A percentile compares a stretch with the other conserved stretches of the same genome.
Evolutionary conservation across 2,888 invertebrate species (phyloP).

Genomic region (Tribolium freemani): DNA sequence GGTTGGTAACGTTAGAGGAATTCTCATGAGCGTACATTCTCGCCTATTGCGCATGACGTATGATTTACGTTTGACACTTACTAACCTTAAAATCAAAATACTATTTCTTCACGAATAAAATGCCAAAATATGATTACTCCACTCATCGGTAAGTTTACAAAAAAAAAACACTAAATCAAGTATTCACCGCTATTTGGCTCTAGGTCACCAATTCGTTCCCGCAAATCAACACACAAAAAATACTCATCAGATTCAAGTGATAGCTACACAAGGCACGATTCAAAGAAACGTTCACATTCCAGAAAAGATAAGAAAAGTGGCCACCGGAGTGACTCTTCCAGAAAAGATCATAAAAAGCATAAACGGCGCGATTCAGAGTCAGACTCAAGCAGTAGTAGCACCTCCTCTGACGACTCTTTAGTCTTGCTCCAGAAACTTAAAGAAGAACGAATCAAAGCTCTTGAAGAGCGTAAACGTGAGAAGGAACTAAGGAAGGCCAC

Average conservation of each 20-base stretch:
- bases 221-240: not conserved
- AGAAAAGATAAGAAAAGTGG: not conserved
- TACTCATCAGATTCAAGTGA: not conserved
- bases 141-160: not conserved
- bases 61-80: not conserved
- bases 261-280: not conserved
- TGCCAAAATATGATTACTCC: constrained; percentile 3
- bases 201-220: not conserved
- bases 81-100: not conserved
- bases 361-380: constrained; percentile 25
- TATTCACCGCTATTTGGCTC: not conserved
- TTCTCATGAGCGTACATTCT: too few species aligned
- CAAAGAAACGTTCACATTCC: not conserved
- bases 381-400: constrained; percentile 49
- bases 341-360: constrained; percentile 19
- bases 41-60: not conserved
- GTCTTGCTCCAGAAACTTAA: constrained; percentile 81
- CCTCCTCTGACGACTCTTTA: constrained; percentile 67
- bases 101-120: not conserved
- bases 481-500: constrained; percentile 87
- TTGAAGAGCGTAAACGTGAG: constrained; percentile 76
- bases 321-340: not conserved
- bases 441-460: constrained; percentile 76
- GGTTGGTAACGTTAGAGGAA: too few species aligned
- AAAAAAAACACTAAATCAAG: not conserved